Evolutionary conservation across 2,113 vertebrate species (phyloP).

Genomic region (Elephas maximus): DNA sequence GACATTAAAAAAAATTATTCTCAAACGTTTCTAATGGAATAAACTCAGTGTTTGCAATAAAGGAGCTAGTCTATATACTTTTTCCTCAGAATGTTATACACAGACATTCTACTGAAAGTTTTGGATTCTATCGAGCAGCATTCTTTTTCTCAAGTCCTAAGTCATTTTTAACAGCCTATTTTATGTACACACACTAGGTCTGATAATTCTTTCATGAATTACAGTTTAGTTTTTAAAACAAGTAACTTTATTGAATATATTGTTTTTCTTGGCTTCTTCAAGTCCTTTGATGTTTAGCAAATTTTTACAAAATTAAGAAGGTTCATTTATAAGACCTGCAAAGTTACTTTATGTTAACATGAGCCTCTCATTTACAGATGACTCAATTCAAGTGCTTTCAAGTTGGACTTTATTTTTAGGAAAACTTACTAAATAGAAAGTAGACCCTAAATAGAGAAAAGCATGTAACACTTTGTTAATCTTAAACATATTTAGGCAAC

Average conservation of each 20-base stretch:
- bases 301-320: conserved; percentile 73
- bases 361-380: conserved; percentile 47
- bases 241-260: conserved; percentile 41
- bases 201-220: conserved; percentile 67
- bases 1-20: too few species aligned
- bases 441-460: background rate
- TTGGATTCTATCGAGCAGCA: background rate
- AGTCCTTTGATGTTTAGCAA: conserved; percentile 57
- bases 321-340: conserved; percentile 58
- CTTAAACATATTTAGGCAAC: background rate
- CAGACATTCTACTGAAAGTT: background rate
- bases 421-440: conserved; percentile 6
- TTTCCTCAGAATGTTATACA: background rate
- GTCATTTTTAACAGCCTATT: conserved; percentile 52
- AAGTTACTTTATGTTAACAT: background rate
- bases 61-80: background rate
- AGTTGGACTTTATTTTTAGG: conserved; percentile 32
- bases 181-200: conserved; percentile 47
- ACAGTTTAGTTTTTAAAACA: conserved; percentile 45
- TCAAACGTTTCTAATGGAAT: conserved; percentile 24
- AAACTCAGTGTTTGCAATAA: background rate
- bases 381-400: conserved; percentile 53
- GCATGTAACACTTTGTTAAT: background rate
- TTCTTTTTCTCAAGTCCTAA: conserved; percentile 46
- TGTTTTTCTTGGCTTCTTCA: conserved; percentile 47